Base-by-base conservation (phyloP, 2,113 vertebrate species). In the Lepus americanus region DNA sequence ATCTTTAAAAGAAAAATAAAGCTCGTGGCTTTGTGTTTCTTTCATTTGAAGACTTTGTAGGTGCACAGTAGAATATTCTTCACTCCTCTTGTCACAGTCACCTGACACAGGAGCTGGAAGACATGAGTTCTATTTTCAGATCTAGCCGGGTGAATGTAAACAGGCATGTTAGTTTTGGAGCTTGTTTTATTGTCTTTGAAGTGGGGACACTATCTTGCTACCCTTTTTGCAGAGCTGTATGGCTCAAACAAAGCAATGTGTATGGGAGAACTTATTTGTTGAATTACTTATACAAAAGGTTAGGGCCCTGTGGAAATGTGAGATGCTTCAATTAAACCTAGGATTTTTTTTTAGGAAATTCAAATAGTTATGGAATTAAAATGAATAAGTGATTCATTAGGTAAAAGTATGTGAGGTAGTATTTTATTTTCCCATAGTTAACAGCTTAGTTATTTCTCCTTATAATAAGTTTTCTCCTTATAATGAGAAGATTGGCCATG, bases 261-360 rank as follows among this genome's bases (percentile, higher is more conserved):
- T 55, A 4, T 25, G 17, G 73, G 69, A 92, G 16, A 73, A 63
- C 44, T 90, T 84, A 61, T 25, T 44, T 51, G 31, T 16, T 23
- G 44, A 44, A 44, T 44, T 83, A 53, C 10, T 53, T 59, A 66
- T 4, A 22, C 33, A 72, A 80, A 67, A 85, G 31, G 1, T 27
- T 72, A 59, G n/a, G 73, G 39, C 22, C 49, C 27, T 87, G n/a
- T 20, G 29, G 29, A 81, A 81, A 81, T 67, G 2, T 73, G 63
- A 90, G 66, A 10, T 11, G 74, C 33, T 70, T 13, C 39, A 49
- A 16, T 81, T 83, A 66, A 33, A 59, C 0, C 7, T 22, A 64
- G 70, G 3, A 9, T 19, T 29, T 82, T 95, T 95, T 31, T 72
- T 79, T 44, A 44, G 66, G 69, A 92, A 74, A 36, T 91, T 82